Conservation (phyloP, 2,113 vertebrate species). For the Hirundichthys speculiger region DNA sequence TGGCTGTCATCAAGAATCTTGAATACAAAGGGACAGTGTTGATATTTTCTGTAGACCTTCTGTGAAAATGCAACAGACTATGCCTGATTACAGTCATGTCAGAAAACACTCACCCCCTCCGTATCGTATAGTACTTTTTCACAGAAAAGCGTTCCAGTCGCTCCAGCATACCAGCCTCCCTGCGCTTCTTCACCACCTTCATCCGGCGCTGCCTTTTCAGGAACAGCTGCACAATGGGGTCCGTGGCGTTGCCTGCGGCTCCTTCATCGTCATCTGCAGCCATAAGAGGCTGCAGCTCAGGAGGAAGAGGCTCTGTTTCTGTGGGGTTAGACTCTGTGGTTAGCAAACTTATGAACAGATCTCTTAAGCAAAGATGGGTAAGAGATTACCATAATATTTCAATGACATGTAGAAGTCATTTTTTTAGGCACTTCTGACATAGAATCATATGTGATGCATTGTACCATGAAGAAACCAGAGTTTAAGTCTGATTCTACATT, state of each 20-base stretch:
- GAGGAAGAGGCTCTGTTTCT: slow-evolving; percentile 88
- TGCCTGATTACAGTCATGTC: neutral
- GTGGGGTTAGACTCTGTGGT: slow-evolving; percentile 4
- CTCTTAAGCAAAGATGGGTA: neutral
- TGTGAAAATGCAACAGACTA: too few relatives aligned
- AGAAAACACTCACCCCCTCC: slow-evolving; percentile 84
- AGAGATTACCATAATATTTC: neutral
- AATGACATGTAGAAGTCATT: too few relatives aligned
- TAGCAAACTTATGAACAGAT: neutral
- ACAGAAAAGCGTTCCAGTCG: slow-evolving; percentile 82
- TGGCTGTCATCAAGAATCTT: slow-evolving; percentile 91
- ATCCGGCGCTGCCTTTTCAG: slow-evolving; percentile 85
- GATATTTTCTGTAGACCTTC: neutral
- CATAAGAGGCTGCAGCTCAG: slow-evolving; percentile 87
- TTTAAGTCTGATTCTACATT: too few relatives aligned
- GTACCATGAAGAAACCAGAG: too few relatives aligned
- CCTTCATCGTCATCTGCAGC: slow-evolving; percentile 61
- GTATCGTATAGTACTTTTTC: slow-evolving; percentile 87
- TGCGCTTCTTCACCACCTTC: slow-evolving; percentile 83
- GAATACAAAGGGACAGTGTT: neutral
- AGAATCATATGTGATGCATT: too few relatives aligned
- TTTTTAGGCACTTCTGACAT: too few relatives aligned
- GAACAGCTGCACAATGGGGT: slow-evolving; percentile 84
- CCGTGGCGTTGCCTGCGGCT: slow-evolving; percentile 76
- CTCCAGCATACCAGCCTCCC: slow-evolving; percentile 76